Percentiles rank a stretch among this genome's conserved stretches.
These are phyloP conservation scores for Mixornis gularis DNA, from an alignment of 2,113 vertebrate species.

Conservation along the genomic window DNA sequence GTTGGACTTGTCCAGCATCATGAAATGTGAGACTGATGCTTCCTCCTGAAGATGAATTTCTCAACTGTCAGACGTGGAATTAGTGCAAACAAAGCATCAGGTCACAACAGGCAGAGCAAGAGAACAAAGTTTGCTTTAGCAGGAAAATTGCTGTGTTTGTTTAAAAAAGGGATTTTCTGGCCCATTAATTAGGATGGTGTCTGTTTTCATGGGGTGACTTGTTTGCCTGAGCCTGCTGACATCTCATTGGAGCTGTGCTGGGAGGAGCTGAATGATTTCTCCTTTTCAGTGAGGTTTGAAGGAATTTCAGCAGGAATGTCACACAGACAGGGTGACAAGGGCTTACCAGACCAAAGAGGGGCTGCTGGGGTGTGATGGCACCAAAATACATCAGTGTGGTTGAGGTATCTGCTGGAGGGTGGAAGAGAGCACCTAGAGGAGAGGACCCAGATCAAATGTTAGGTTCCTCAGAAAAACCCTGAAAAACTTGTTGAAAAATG, in stretches of 20 bases:
- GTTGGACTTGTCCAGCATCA: neutral
- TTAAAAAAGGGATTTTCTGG: neutral
- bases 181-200: neutral
- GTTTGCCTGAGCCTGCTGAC: neutral
- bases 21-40: neutral
- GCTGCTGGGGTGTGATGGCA: neutral
- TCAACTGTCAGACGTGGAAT: neutral
- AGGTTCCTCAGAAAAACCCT: neutral
- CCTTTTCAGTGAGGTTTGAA: neutral
- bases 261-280: neutral
- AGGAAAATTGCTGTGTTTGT: neutral
- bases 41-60: neutral
- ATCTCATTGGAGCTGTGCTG: neutral
- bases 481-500: rapidly evolving
- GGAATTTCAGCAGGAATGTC: neutral
- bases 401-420: neutral
- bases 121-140: neutral
- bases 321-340: neutral
- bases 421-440: neutral
- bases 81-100: neutral
- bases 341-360: neutral
- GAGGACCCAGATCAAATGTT: neutral
- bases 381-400: neutral
- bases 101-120: neutral
- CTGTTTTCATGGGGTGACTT: neutral